Conservation (phyloP, 1,140 invertebrate genomes). For the Magallana angulata region DNA sequence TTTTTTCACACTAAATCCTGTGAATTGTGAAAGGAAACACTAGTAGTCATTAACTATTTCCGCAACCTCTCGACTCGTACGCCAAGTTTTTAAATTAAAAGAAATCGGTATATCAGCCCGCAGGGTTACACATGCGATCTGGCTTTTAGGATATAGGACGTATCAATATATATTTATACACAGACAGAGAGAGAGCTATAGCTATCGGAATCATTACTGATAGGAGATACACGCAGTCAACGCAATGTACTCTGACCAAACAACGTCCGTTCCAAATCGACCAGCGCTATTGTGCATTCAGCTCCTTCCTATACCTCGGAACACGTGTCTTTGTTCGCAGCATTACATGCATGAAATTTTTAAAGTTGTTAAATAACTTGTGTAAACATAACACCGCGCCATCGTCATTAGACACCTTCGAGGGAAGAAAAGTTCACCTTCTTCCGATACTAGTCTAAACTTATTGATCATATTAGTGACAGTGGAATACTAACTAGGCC, state of each 20-base stretch:
- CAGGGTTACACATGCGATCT: background rate
- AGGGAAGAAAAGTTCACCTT: too few relatives aligned
- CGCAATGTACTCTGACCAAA: background rate
- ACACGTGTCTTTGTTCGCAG: constrained; percentile 12
- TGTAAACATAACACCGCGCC: background rate
- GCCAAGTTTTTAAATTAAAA: constrained; percentile 19
- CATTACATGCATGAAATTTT: background rate
- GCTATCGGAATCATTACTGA: background rate
- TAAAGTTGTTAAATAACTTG: background rate
- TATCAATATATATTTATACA: background rate
- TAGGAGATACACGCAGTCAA: background rate
- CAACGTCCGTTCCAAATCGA: background rate
- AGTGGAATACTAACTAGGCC: too few relatives aligned
- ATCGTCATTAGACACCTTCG: too few relatives aligned
- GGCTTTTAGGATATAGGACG: background rate
- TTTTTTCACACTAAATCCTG: background rate
- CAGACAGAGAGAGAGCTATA: background rate
- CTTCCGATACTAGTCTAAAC: too few relatives aligned
- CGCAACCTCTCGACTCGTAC: background rate
- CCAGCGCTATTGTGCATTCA: background rate
- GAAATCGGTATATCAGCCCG: constrained; percentile 23
- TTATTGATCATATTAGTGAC: too few relatives aligned
- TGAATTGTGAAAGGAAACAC: constrained; percentile 27
- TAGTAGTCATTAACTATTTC: constrained; percentile 16
- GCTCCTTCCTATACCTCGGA: background rate